Evolutionary conservation across 2,113 vertebrate genomes (phyloP).

Genomic region (Aldabrachelys gigantea): DNA sequence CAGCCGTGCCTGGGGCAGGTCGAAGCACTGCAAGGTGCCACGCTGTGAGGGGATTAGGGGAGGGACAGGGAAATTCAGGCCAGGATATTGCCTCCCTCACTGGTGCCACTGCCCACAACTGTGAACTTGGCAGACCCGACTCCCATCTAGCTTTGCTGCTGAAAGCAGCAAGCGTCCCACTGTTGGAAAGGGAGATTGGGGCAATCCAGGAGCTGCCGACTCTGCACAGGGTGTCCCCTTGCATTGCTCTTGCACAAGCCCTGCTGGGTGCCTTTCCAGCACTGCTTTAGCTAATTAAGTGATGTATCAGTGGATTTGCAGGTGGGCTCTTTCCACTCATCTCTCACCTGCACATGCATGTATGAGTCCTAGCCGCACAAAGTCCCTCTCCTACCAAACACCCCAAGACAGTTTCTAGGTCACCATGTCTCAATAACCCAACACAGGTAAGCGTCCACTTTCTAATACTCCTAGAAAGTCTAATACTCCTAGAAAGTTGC

Average conservation of each 20-base stretch:
- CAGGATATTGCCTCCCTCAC: neutral
- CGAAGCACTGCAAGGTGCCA: fast-evolving
- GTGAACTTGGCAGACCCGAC: neutral
- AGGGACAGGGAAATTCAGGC: neutral
- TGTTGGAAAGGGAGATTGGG: neutral
- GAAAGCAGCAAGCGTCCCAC: neutral
- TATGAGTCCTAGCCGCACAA: neutral
- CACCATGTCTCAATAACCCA: neutral
- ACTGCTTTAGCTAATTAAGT: neutral
- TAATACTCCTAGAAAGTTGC: neutral
- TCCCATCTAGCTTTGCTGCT: neutral
- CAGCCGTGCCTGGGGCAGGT: neutral
- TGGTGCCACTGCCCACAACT: neutral
- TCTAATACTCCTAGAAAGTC: neutral
- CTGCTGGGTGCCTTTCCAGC: neutral
- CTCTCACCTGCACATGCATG: neutral
- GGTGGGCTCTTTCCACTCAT: neutral
- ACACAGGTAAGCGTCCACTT: neutral
- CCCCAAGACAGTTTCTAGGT: neutral
- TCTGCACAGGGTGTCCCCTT: neutral
- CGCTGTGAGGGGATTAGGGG: neutral
- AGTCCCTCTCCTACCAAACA: neutral
- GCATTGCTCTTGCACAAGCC: neutral
- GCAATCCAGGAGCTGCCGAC: neutral
- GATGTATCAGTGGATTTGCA: neutral